These are phyloP conservation scores for Cynopterus sphinx DNA, from an alignment of 2,797 vertebrate species.

Conservation along the genomic window DNA sequence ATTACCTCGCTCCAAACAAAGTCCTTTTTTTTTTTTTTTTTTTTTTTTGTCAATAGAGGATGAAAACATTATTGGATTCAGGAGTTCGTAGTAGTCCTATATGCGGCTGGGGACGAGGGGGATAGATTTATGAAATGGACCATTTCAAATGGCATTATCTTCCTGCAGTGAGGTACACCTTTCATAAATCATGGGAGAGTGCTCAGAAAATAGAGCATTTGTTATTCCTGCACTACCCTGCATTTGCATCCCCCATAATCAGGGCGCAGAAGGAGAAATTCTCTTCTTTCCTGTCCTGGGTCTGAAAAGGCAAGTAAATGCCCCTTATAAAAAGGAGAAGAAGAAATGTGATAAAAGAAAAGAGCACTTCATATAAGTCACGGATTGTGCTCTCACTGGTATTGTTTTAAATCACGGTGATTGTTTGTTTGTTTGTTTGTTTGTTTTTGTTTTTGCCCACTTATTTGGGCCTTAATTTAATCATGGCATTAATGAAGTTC, in stretches of 20 bases:
- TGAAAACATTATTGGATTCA: slow-evolving; percentile 92
- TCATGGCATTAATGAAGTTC: neutral
- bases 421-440: neutral
- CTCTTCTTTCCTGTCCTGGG: neutral
- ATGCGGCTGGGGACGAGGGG: slow-evolving; percentile 83
- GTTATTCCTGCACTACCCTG: slow-evolving; percentile 85
- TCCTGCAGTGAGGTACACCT: slow-evolving; percentile 95
- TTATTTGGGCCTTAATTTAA: neutral
- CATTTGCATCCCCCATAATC: slow-evolving; percentile 78
- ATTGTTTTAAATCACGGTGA: neutral
- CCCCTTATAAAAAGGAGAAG: neutral
- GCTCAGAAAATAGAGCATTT: slow-evolving; percentile 91
- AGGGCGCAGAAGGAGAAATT: neutral
- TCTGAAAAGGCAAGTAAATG: slow-evolving; percentile 54
- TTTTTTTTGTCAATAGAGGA: slow-evolving; percentile 89
- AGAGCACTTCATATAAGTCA: neutral
- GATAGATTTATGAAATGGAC: slow-evolving; percentile 99
- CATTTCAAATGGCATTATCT: slow-evolving; percentile 98
- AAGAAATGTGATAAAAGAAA: slow-evolving; percentile 21
- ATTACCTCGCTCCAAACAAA: slow-evolving; percentile 92
- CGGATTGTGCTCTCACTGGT: neutral
- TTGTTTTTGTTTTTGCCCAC: neutral
- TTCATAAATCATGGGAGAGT: slow-evolving; percentile 95
- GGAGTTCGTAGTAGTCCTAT: slow-evolving; percentile 86
- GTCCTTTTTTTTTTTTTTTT: slow-evolving; percentile 81